A percentile compares a stretch with the other conserved stretches of the same genome.
These are phyloP conservation scores for Glossophaga mutica DNA, from an alignment of 2,797 vertebrate genomes.

Conservation along the genomic window DNA sequence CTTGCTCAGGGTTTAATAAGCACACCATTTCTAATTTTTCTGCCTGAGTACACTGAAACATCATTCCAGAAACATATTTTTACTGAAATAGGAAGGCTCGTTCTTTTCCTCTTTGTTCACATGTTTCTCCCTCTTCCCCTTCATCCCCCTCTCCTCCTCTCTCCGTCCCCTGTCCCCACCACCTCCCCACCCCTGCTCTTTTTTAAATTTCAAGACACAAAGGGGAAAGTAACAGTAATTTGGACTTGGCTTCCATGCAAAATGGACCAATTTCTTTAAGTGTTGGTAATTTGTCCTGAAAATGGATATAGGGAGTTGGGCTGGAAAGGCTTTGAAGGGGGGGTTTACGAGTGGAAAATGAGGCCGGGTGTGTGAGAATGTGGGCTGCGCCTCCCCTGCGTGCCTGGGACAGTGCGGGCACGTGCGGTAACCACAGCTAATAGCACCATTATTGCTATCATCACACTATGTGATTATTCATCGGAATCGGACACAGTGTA, in stretches of 20 bases:
- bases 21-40: conserved; percentile 70
- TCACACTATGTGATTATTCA: conserved; percentile 64
- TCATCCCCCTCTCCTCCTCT: not conserved
- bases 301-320: conserved; percentile 66
- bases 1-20: conserved; percentile 63
- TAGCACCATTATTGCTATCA: conserved; percentile 50
- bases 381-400: not conserved
- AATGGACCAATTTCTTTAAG: conserved; percentile 76
- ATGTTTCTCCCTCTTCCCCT: not conserved
- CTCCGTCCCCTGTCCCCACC: not conserved
- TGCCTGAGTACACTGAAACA: conserved; percentile 69
- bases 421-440: conserved; percentile 1
- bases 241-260: conserved; percentile 69
- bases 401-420: conserved; percentile 37
- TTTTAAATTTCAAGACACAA: conserved; percentile 55
- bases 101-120: not conserved
- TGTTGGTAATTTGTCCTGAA: conserved; percentile 75
- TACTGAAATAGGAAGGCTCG: conserved; percentile 32
- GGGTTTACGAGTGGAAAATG: conserved; percentile 72
- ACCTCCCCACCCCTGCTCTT: not conserved
- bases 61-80: conserved; percentile 69
- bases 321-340: conserved; percentile 66
- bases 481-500: conserved; percentile 66
- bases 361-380: not conserved
- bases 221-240: conserved; percentile 55